Evolutionary conservation across 2,888 invertebrate genomes (phyloP), one percentile per base, ranked within the genome.

Genomic region (Spialia ferax): DNA sequence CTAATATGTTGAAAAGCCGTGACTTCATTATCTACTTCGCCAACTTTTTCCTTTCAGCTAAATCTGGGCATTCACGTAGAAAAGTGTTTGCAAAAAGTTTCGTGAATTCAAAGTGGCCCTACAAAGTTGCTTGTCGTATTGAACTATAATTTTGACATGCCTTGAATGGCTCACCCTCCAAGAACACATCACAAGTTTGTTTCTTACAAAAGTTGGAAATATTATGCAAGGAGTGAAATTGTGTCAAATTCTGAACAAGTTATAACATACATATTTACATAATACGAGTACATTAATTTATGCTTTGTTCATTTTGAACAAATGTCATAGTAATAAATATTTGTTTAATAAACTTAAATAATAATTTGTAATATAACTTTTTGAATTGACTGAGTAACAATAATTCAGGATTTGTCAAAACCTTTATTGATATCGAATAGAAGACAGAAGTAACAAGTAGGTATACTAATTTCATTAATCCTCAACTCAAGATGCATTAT

Each of bases 131-230:
- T 54, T 54, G 6, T 60, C 38, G 35, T 66, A 66, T 42, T 66
- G 54, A 52, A 65, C 38, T 65, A 59, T 65, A 15, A 59, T 59
- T 65, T 59, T 59, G 57, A 38, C 65, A 59, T 38, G 59, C 38
- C 59, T 35, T 52, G 59, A 50, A 52, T 48, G 35, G 32, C 22
- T 20, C 35, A 61, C 48, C 61, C 50, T 61, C 50, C 35, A 13
- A 45, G 22, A 64, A 56, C 23, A 50, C 35, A 50, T 18, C 20
- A 38, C 50, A 63, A 52, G 59, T 62, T 52, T 52, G 15, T 62
- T 50, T 11, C 11, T 11, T 60, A 3, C 29, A 35, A 15, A 60
- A 60, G 15, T 60, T 60, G n/a, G n/a, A n/a, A 50, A 50, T 50
- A 8, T 61, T 61, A 32, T 18, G 29, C 26, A 13, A 61, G 20